phyloP scores from a whole-genome alignment of 2,113 vertebrate species.

The Plestiodon gilberti region DNA sequence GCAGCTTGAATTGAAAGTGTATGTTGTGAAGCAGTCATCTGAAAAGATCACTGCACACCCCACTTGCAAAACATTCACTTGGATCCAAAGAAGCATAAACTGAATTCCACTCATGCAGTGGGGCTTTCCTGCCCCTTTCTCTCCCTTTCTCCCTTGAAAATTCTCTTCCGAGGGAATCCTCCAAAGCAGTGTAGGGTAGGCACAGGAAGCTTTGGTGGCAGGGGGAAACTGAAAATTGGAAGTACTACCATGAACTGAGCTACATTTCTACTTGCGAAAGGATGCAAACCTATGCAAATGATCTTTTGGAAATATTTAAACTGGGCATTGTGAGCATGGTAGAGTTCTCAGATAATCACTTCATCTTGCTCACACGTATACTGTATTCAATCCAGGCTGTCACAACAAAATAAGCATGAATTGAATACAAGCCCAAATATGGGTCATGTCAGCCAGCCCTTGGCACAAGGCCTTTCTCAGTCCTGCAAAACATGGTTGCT shows the following conservation, averaged over 20 bases:
- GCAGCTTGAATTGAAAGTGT: background rate
- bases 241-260: too few species aligned
- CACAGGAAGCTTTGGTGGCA: too few species aligned
- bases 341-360: background rate
- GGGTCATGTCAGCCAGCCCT: background rate
- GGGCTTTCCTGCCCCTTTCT: too few species aligned
- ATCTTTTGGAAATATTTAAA: background rate
- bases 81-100: too few species aligned
- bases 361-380: background rate
- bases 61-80: background rate
- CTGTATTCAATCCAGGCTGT: background rate
- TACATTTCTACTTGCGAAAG: too few species aligned
- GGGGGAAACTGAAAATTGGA: too few species aligned
- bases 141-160: too few species aligned
- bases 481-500: background rate
- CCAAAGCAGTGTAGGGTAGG: too few species aligned
- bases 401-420: background rate
- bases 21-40: background rate
- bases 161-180: too few species aligned
- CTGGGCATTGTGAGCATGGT: background rate
- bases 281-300: background rate
- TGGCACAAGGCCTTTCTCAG: background rate
- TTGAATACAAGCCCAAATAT: background rate
- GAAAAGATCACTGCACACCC: background rate
- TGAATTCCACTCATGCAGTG: background rate